Conservation (phyloP, 2,888 invertebrate genomes). For the Drosophila recens region DNA sequence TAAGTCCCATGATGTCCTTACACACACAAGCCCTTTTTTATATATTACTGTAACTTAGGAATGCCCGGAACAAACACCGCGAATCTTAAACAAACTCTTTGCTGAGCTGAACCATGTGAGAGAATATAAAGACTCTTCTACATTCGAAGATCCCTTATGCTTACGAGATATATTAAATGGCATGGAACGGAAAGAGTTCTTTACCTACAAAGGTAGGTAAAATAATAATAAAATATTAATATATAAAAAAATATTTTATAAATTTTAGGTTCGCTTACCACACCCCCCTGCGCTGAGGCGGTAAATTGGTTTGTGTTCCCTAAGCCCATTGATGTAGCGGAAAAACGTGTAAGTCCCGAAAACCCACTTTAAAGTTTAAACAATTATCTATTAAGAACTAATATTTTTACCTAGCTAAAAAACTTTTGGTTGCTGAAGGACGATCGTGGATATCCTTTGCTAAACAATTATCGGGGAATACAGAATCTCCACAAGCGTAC, state of each 20-base stretch:
- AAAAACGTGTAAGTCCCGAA: slow-evolving; percentile 37
- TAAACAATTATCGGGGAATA: slow-evolving; percentile 58
- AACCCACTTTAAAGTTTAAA: not conserved
- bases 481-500: slow-evolving; percentile 33
- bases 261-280: slow-evolving; percentile 59
- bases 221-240: too few relatives aligned
- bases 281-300: slow-evolving; percentile 65
- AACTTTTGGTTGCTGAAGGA: slow-evolving; percentile 61
- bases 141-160: slow-evolving; percentile 25
- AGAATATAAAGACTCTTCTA: slow-evolving; percentile 23
- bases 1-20: not conserved
- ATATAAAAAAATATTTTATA: not conserved
- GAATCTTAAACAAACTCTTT: slow-evolving; percentile 38
- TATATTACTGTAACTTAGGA: not conserved
- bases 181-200: slow-evolving; percentile 44
- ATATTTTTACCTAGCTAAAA: slow-evolving; percentile 34
- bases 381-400: not conserved
- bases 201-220: slow-evolving; percentile 56
- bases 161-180: slow-evolving; percentile 47
- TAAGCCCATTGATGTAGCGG: slow-evolving; percentile 51
- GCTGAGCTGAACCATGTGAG: slow-evolving; percentile 26
- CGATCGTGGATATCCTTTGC: slow-evolving; percentile 39
- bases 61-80: slow-evolving; percentile 7
- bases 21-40: not conserved
- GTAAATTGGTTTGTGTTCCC: slow-evolving; percentile 67